Evolutionary conservation across 2,113 vertebrate species (phyloP).

Genomic region (Sebastes schlegelii): DNA sequence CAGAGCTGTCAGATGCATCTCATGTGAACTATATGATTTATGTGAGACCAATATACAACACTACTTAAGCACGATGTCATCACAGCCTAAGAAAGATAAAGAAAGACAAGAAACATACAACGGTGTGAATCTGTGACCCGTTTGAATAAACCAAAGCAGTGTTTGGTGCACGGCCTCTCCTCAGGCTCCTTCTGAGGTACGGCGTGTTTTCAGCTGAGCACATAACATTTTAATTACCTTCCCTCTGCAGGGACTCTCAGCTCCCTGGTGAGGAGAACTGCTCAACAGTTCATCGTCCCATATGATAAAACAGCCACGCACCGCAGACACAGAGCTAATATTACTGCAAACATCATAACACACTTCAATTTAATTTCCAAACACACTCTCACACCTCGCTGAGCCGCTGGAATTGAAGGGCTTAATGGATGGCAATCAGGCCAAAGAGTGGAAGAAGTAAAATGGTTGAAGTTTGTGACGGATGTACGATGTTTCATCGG

Average conservation of each 20-base stretch:
- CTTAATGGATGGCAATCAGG: conserved; percentile 13
- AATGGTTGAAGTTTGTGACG: conserved; percentile 23
- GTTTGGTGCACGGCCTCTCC: background rate
- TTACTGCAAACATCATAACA: conserved; percentile 41
- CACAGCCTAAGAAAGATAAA: background rate
- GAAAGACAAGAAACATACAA: background rate
- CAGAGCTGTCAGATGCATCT: background rate
- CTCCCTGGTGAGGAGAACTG: conserved; percentile 64
- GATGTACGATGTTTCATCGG: background rate
- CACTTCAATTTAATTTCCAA: conserved; percentile 43
- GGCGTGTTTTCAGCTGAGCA: conserved; percentile 70
- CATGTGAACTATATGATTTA: conserved; percentile 12
- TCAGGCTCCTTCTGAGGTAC: conserved; percentile 48
- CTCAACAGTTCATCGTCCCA: conserved; percentile 68
- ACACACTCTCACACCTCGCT: conserved; percentile 12
- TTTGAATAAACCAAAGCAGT: background rate
- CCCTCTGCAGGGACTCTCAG: conserved; percentile 59
- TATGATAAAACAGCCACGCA: conserved; percentile 63
- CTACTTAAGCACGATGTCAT: no score
- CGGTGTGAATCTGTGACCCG: background rate
- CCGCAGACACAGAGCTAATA: conserved; percentile 35
- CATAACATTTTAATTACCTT: conserved; percentile 82
- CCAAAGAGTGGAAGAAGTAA: background rate
- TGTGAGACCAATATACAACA: background rate
- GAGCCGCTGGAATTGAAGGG: conserved; percentile 24